Percentiles rank a stretch among this genome's conserved stretches.
These are phyloP conservation scores for Drosophila novamexicana DNA, from an alignment of 1,140 invertebrate species.

Conservation along the genomic window DNA sequence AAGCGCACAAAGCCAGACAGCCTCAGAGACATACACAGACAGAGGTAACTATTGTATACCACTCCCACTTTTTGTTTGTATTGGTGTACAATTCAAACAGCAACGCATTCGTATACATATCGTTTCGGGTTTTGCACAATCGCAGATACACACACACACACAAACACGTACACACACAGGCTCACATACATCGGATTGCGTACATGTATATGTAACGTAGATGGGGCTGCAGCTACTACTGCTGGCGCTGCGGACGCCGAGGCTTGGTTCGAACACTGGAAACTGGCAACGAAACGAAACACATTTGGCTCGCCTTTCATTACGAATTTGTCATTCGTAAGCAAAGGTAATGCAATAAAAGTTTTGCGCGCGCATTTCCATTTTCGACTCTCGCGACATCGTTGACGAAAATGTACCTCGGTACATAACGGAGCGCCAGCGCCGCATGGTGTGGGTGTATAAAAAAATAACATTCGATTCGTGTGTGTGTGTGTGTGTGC, in stretches of 20 bases:
- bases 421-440: slow-evolving; percentile 46
- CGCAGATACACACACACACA: slow-evolving; percentile 66
- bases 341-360: slow-evolving; percentile 84
- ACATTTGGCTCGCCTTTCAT: slow-evolving; percentile 83
- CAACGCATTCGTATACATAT: slow-evolving; percentile 66
- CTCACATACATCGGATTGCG: slow-evolving; percentile 16
- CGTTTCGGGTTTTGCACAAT: slow-evolving; percentile 81
- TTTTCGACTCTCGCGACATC: slow-evolving; percentile 46
- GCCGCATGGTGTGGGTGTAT: slow-evolving; percentile 63
- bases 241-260: slow-evolving; percentile 43
- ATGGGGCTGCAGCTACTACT: slow-evolving; percentile 47
- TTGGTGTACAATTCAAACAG: slow-evolving; percentile 69
- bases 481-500: not conserved
- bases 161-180: not conserved
- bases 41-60: slow-evolving; percentile 70
- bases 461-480: slow-evolving; percentile 68
- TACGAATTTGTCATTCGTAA: slow-evolving; percentile 84
- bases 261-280: slow-evolving; percentile 48
- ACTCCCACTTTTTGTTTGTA: slow-evolving; percentile 73
- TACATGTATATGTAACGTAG: slow-evolving; percentile 37
- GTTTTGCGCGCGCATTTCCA: slow-evolving; percentile 80
- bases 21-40: slow-evolving; percentile 25
- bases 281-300: slow-evolving; percentile 78
- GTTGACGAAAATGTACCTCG: slow-evolving; percentile 42
- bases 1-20: slow-evolving; percentile 27